These are phyloP conservation scores for Epinotia ramella DNA, from an alignment of 2,888 invertebrate species.

Conservation along the genomic window DNA sequence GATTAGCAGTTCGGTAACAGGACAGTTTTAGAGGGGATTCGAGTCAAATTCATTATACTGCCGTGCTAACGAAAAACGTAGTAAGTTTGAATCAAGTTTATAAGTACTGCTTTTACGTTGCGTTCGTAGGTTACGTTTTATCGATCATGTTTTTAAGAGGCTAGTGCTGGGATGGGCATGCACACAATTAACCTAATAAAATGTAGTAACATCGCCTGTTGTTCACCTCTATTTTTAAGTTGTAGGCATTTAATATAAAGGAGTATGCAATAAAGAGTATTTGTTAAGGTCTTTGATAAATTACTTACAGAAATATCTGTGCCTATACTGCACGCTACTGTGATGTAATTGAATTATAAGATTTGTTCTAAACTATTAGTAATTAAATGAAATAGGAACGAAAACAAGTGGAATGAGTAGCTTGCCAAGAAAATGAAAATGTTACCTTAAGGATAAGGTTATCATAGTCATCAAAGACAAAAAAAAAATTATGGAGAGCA, in stretches of 20 bases:
- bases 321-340: background rate
- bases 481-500: too few relatives aligned
- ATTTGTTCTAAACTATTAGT: background rate
- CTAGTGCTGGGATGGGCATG: background rate
- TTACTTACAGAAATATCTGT: background rate
- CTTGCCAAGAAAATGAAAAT: too few relatives aligned
- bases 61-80: conserved; percentile 17
- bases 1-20: conserved; percentile 71
- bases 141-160: background rate
- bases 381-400: too few relatives aligned
- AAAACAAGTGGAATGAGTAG: too few relatives aligned
- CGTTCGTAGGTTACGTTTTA: too few relatives aligned
- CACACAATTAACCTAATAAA: background rate
- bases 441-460: too few relatives aligned
- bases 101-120: background rate
- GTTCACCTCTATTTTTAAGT: too few relatives aligned
- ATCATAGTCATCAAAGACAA: too few relatives aligned
- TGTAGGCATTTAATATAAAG: too few relatives aligned
- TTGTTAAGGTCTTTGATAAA: background rate
- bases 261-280: too few relatives aligned
- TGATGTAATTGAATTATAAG: background rate
- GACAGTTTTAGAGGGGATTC: conserved; percentile 63
- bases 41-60: conserved; percentile 55
- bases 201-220: too few relatives aligned
- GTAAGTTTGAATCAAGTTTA: conserved; percentile 1